Base-by-base conservation (phyloP, 2,888 invertebrate species). In the Eupeodes luniger region DNA sequence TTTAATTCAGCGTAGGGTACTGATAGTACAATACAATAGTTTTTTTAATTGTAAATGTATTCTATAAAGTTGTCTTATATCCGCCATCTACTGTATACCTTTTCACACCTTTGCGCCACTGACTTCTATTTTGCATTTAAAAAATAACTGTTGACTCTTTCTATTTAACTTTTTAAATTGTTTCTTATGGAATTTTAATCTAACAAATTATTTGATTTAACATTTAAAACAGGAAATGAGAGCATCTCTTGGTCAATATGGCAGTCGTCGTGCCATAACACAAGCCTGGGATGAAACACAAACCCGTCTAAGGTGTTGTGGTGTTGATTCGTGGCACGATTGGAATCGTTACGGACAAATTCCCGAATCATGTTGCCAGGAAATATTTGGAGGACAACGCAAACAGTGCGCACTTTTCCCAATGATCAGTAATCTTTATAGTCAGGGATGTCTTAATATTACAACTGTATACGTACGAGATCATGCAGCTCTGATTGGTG, bases 231-330 rank as follows among this genome's bases (percentile, higher is more conserved):
- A 93, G 93, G 96, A 97, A 93, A 96, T 98, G 97, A 95, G 95
- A 89, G 96, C 96, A 19, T 95, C 97, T 2, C 95, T 98, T 91
- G 95, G 96, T 9, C 95, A 95, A 89, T 98, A 98, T 92, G 96
- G 96, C 66, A 95, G 95, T 19, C 95, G 95, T 86, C 95, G 95
- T 64, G 95, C 96, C 86, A 95, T 97, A 81, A 97, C 96, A 2
- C 95, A 95, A 81, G 96, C 98, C 0, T 98, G 98, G 98, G 98
- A 98, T 92, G 95, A 96, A 89, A 97, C 98, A 0, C 98, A 99
- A 93, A 95, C 95, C 47, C 95, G 96, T 94, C 94, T 98, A 69
- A 95, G 96, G 91, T 98, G 98, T 93, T 98, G 98, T 91, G 98
- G 98, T 14, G 96, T 97, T 19, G 95, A 95, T 81, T 95, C 95